These are phyloP conservation scores for Oscheius sp. DNA, from an alignment of 2,888 invertebrate species.

Conservation along the genomic window DNA sequence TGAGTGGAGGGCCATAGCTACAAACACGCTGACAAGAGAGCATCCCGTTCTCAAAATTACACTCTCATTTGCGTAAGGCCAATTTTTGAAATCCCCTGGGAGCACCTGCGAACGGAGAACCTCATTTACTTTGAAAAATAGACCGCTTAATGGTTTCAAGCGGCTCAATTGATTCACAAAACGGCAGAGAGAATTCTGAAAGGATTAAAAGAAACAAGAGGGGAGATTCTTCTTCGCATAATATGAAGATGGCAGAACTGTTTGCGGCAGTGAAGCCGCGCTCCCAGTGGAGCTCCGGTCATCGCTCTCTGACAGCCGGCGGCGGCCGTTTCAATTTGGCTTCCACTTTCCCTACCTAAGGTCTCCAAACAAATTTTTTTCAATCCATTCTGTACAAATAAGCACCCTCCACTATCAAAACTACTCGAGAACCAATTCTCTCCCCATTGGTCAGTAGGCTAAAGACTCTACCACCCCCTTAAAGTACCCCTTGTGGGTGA, in stretches of 20 bases:
- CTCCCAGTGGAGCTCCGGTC: conserved; percentile 29
- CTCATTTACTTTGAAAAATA: neutral
- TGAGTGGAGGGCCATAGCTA: conserved; percentile 27
- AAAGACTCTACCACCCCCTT: neutral
- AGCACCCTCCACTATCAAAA: neutral
- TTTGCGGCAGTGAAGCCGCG: conserved; percentile 9
- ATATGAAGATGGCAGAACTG: neutral
- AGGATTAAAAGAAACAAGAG: neutral
- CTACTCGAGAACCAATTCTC: neutral
- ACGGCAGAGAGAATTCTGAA: neutral
- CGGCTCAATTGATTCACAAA: neutral
- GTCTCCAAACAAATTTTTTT: conserved; percentile 19
- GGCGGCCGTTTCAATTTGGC: conserved; percentile 30
- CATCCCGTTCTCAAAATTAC: conserved; percentile 15
- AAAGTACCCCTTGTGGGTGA: neutral
- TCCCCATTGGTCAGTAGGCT: neutral
- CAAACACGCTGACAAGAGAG: conserved; percentile 29
- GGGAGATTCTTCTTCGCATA: neutral
- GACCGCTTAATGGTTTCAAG: neutral
- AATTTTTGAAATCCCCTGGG: conserved; percentile 17
- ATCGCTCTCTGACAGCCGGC: conserved; percentile 30
- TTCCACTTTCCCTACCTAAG: conserved; percentile 28
- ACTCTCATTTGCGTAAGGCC: conserved; percentile 25
- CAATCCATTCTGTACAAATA: neutral
- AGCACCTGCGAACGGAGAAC: conserved; percentile 20